Base-by-base conservation (phyloP, 1,140 invertebrate species). In the Hestina assimilis region DNA sequence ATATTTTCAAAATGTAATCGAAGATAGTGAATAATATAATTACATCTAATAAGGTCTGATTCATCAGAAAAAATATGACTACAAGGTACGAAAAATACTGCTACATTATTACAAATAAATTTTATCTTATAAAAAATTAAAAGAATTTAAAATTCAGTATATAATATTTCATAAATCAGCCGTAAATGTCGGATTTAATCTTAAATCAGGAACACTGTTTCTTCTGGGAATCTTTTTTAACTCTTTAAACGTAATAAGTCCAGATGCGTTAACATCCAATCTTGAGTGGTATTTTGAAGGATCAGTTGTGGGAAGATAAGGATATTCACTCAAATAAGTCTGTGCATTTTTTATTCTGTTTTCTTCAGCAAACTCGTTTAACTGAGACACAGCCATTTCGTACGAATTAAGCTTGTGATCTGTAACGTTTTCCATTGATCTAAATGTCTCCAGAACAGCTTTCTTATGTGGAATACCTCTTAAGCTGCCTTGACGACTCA, bases 381-480 rank as follows among this genome's bases (percentile, higher is more conserved):
- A 56, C 38, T 89, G 78, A n/a, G 86, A 79, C 6, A 82, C 69
- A 3, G 81, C 75, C 31, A 89, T 75, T 57, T 89, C 87, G 46
- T 89, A 89, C 0, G 83, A 72, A 58, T 72, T 86, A 3, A 87
- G 65, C 53, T 77, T 79, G n/a, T 63, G 72, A 47, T 86, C 79
- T 6, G 74, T 55, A 33, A 90, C 42, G 56, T 89, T 89, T 62
- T 90, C 89, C 84, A 90, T 89, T 0, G 89, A 90, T 70, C 75
- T 79, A 41, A 90, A 89, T 0, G 89, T 72, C 67, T 89, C 89
- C 7, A 90, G 66, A 42, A 90, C 89, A 20, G 89, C 89, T 66
- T 88, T 89, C 54, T 89, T 89, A 61, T 90, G 80, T 5, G 89
- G 89, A 51, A 90, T 90, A 1, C 89, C 89, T 69, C 83, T 78